Base-by-base conservation (phyloP, 2,113 vertebrate genomes). In the Heteronetta atricapilla region DNA sequence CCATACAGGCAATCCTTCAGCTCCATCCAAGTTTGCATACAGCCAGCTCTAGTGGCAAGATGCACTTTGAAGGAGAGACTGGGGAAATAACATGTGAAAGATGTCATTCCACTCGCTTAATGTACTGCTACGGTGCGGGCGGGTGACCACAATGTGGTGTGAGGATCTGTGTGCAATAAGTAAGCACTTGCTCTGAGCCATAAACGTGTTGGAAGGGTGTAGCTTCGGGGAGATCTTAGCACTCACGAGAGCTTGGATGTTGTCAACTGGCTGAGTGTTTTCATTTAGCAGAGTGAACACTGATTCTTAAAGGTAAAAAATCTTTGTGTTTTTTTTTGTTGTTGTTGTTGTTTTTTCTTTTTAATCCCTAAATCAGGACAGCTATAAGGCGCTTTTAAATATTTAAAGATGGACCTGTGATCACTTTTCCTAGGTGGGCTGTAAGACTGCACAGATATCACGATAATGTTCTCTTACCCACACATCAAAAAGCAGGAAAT, bases 401-500 rank as follows among this genome's bases (percentile, higher is more conserved):
- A 15, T 64, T 79, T 56, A 17, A 66, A 46, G 55, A 11, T 28
- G 38, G 55, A 76, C 78, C 59, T 33, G 31, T 33, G 77, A n/a
- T 70, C 70, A 6, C 67, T 83, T 91, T 76, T 48, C 68, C n/a
- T 42, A 82, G 63, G 50, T 94, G 88, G 77, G 69, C 80, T 69
- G 0, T 72, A 76, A 83, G 91, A 22, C 79, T 87, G 62, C 11
- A 1, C 66, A 90, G 89, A 79, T 38, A 44, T 2, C 55, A 28
- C 5, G 75, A 22, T 46, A 90, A 22, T 7, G 34, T 70, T 73
- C 70, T 46, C 89, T 67, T 52, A 53, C 31, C 56, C 67, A 3
- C 83, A 96, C 96, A 90, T 98, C 97, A 98, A 97, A 98, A 97
- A 93, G 90, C 97, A 98, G 98, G 98, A 98, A 98, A 88, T 85